Base-by-base conservation (phyloP, 2,113 vertebrate species). In the Percina caprodes region DNA sequence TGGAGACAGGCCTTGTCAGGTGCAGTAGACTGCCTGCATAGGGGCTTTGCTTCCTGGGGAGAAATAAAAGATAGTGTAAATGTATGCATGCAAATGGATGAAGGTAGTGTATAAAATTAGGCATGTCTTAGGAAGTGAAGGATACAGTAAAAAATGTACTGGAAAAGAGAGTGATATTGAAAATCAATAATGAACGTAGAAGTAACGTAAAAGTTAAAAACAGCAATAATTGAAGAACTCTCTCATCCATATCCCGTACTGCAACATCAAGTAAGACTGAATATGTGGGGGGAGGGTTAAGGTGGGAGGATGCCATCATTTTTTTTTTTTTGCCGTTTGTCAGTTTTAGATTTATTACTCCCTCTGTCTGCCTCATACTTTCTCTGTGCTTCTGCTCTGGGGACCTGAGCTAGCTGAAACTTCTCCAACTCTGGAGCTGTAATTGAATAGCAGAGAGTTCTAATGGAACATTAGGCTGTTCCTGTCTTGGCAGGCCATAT, bases 371-470 rank as follows among this genome's bases (percentile, higher is more conserved):
- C 66, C 82, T 88, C 76, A 74, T 89, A 82, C 74, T 80, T 88
- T 84, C 86, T 79, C 80, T 69, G 73, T 70, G 77, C 73, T 46
- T 80, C 74, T 85, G 74, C 91, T 89, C 92, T 80, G 58, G 86
- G 89, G 91, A 89, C 79, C 87, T 91, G 87, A 92, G 86, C 84
- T 79, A 56, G 86, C 88, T 89, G 88, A 93, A 92, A 88, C 83
- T 89, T 90, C 83, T 89, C 79, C 86, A 88, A 80, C 91, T 85
- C 73, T 74, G 62, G 66, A 69, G 68, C 83, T 83, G 78, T 93
- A 92, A 93, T 91, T 91, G 82, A 93, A 93, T 91, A 89, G 89
- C 78, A 85, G 87, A 85, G 86, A 89, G 70, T 89, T 92, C 85
- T 90, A 92, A 90, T 84, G 84, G 83, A 87, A 86, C 90, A 93